Base-by-base conservation (phyloP, 2,113 vertebrate genomes). In the Riparia riparia region DNA sequence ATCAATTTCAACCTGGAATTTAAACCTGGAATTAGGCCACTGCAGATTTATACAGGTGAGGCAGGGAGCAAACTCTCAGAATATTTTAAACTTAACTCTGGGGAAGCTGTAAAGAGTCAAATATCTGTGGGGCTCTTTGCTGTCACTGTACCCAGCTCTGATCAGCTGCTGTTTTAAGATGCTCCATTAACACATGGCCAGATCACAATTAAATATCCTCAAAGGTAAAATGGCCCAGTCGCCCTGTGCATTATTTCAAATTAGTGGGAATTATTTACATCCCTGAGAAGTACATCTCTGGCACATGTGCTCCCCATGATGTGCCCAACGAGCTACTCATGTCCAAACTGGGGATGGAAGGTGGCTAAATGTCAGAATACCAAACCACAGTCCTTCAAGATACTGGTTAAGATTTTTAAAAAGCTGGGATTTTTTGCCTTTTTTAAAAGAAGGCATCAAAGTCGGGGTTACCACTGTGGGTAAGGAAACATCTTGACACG, bases 1-100 rank as follows among this genome's bases (percentile, higher is more conserved):
- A 89, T 69, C 56, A 81, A 70, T 94, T 92, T 63, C 78, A 64
- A 60, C 9, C 32, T 78, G 69, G 72, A 92, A 71, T 12, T 95
- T 42, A 68, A 68, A 51, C 14, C 41, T 91, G 80, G 69, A 89
- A 71, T 6, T 41, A 42, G 41, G 72, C 39, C 72, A 91, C 61
- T 74, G 39, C n/a, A 74, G 58, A 53, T 91, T 90, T 74, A 60
- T 53, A 71, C 49, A 51, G 60, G 81, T 86, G 60, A 73, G 53
- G 51, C 58, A 78, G 11, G 61, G 44, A 76, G n/a, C 3, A 82
- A 58, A 60, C 24, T 72, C 58, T 60, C 74, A 61, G 57, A 73
- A 49, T 78, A 86, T 66, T 86, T 95, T 45, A 66, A 73, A 86
- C 10, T 73, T 19, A 69, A 63, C 53, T 89, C 82, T 60, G 25